phyloP scores from a whole-genome alignment of 1,140 invertebrate species.

The Microplitis demolitor region DNA sequence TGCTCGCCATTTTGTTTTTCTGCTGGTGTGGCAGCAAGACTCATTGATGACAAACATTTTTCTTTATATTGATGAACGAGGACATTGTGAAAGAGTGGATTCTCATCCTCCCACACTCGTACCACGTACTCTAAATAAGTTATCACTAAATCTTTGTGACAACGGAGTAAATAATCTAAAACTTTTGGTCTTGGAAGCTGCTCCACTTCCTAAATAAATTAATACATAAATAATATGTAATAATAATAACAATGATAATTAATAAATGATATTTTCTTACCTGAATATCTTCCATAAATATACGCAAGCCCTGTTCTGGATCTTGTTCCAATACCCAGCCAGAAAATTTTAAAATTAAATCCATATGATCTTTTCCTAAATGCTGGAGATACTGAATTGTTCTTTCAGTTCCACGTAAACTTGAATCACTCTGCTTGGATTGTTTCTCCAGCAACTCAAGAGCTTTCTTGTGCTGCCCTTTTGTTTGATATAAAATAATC shows the following conservation, averaged over 20 bases:
- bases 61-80: conserved; percentile 85
- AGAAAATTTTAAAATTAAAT: conserved; percentile 94
- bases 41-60: conserved; percentile 65
- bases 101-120: conserved; percentile 84
- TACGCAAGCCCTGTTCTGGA: conserved; percentile 89
- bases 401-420: conserved; percentile 77
- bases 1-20: conserved; percentile 68
- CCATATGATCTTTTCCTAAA: conserved; percentile 84
- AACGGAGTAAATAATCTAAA: conserved; percentile 84
- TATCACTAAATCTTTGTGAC: conserved; percentile 81
- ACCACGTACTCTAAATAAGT: conserved; percentile 96
- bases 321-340: conserved; percentile 87
- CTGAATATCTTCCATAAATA: conserved; percentile 89
- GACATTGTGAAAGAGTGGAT: conserved; percentile 87
- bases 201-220: conserved; percentile 75
- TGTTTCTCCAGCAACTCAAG: conserved; percentile 86
- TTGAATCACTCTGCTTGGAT: conserved; percentile 76
- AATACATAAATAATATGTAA: neutral
- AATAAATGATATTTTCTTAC: conserved; percentile 29
- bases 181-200: conserved; percentile 85
- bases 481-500: conserved; percentile 94
- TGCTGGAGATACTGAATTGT: conserved; percentile 93
- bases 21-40: conserved; percentile 65
- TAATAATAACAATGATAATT: neutral
- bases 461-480: conserved; percentile 90